These are phyloP conservation scores for Protobothrops flavoviridis DNA, from an alignment of 2,113 vertebrate species.

Conservation along the genomic window DNA sequence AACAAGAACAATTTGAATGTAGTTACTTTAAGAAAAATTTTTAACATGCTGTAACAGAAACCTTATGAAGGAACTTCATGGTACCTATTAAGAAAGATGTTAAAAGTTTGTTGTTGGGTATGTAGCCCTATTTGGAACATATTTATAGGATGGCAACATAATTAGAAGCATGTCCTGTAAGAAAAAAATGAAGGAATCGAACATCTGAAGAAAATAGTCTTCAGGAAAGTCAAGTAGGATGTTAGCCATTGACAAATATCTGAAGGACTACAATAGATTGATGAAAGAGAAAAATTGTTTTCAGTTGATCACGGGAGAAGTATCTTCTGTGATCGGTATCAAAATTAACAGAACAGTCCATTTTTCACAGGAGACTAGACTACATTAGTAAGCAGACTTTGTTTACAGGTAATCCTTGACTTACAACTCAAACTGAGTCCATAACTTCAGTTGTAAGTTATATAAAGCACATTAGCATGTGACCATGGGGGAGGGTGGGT, in stretches of 20 bases:
- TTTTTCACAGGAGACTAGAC: background rate
- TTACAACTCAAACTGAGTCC: background rate
- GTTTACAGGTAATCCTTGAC: background rate
- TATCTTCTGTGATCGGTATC: background rate
- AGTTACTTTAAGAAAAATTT: background rate
- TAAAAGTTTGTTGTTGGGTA: background rate
- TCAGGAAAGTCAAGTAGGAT: background rate
- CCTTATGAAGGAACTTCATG: background rate
- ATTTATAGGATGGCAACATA: background rate
- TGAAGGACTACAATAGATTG: background rate
- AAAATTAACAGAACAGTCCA: background rate
- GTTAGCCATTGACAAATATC: background rate
- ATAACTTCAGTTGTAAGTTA: background rate
- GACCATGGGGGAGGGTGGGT: background rate
- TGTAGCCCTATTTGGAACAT: background rate
- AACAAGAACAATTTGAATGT: background rate
- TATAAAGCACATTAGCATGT: background rate
- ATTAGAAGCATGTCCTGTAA: background rate
- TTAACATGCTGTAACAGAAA: background rate
- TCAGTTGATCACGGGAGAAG: background rate
- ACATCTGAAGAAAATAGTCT: background rate
- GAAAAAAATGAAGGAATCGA: background rate
- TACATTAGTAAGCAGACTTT: background rate
- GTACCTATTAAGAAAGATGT: background rate
- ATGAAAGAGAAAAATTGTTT: background rate